These are phyloP conservation scores for Cromileptes altivelis DNA, from an alignment of 2,113 vertebrate genomes.

Conservation along the genomic window DNA sequence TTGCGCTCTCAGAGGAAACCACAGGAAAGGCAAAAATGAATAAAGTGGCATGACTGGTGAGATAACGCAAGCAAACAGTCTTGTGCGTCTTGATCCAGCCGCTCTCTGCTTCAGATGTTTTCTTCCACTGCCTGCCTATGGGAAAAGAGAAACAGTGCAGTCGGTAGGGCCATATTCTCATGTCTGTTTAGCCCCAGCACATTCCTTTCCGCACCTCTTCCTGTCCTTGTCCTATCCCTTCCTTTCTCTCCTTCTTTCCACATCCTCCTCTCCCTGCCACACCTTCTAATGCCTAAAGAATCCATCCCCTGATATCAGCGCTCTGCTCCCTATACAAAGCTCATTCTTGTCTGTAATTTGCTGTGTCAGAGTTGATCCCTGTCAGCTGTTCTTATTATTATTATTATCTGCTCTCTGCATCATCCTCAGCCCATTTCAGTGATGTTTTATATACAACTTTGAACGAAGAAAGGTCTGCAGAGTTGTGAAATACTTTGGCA, in stretches of 20 bases:
- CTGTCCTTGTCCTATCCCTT: conserved; percentile 49
- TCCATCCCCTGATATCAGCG: neutral
- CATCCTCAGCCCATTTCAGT: neutral
- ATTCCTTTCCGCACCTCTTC: conserved; percentile 66
- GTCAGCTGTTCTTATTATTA: neutral
- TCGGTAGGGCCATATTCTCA: conserved; percentile 24
- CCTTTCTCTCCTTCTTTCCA: conserved; percentile 33
- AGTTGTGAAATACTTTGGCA: neutral
- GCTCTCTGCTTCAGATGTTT: neutral
- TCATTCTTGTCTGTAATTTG: neutral
- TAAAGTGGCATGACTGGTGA: neutral
- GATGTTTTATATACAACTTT: neutral
- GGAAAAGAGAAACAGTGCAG: neutral
- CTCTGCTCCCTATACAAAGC: no score
- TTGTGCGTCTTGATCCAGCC: neutral
- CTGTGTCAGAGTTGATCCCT: neutral
- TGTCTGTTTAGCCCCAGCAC: conserved; percentile 34
- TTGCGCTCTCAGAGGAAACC: conserved; percentile 26
- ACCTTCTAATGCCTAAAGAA: neutral
- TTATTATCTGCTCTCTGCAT: neutral
- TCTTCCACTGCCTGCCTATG: conserved; percentile 7
- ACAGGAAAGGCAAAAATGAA: neutral
- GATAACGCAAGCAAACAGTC: neutral
- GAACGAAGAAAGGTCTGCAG: neutral
- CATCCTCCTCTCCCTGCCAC: neutral